Evolutionary conservation across 2,113 vertebrate genomes (phyloP).

Genomic region (Laterallus jamaicensis): DNA sequence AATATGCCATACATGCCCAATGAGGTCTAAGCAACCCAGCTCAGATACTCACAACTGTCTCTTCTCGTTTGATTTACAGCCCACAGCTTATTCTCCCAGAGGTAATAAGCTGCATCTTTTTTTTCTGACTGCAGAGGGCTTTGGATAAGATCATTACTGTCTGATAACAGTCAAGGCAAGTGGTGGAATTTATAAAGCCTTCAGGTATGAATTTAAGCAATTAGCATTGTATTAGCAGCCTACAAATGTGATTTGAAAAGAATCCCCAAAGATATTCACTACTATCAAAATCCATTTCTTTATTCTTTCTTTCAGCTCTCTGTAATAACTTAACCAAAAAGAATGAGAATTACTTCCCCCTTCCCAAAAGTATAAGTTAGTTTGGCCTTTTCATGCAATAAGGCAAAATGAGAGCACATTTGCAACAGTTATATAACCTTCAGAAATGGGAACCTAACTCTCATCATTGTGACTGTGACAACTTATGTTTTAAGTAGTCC

Average conservation of each 20-base stretch:
- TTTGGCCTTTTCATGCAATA: not conserved
- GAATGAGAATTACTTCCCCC: not conserved
- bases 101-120: not conserved
- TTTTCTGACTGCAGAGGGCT: not conserved
- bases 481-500: not conserved
- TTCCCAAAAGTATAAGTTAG: not conserved
- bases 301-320: not conserved
- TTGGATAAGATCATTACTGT: not conserved
- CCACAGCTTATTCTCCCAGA: not conserved
- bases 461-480: not conserved
- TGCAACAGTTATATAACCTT: not conserved
- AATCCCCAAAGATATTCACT: not conserved
- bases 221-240: not conserved
- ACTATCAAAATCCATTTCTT: slow-evolving; percentile 20
- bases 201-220: slow-evolving; percentile 32
- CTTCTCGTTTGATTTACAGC: not conserved
- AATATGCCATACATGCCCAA: accelerated
- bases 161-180: not conserved
- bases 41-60: not conserved
- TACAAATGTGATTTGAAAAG: slow-evolving; percentile 6
- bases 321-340: not conserved
- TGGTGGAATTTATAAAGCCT: not conserved
- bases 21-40: not conserved
- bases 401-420: not conserved
- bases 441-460: not conserved